Evolutionary conservation across 2,113 vertebrate species (phyloP).

Genomic region (Elaphurus davidianus): DNA sequence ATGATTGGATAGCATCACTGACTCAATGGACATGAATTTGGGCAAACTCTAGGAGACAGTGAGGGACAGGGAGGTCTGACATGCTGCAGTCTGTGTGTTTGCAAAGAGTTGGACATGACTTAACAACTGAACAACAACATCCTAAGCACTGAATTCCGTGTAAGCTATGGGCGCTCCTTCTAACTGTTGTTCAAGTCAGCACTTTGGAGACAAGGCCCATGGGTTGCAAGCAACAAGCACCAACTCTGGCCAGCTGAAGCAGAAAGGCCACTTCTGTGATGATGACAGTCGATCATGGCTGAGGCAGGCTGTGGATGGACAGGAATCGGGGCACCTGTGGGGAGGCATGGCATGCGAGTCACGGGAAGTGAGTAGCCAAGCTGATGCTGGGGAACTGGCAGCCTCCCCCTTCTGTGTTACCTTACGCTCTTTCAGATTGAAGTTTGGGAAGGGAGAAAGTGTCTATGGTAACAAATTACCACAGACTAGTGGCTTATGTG

Average conservation of each 20-base stretch:
- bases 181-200: rapidly evolving
- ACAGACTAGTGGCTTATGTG: neutral
- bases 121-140: neutral
- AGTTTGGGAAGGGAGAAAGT: neutral
- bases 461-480: neutral
- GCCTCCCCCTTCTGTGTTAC: rapidly evolving
- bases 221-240: too few relatives aligned
- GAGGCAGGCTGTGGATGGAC: neutral
- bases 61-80: neutral
- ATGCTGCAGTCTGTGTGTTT: neutral
- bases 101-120: neutral
- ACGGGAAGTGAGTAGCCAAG: rapidly evolving
- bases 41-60: neutral
- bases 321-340: neutral
- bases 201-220: too few relatives aligned
- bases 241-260: neutral
- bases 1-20: neutral
- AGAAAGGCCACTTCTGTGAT: neutral
- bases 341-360: neutral
- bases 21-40: neutral
- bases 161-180: rapidly evolving
- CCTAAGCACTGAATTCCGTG: neutral
- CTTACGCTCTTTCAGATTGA: rapidly evolving
- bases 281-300: rapidly evolving
- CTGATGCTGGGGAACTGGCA: rapidly evolving